A percentile compares a stretch with the other conserved stretches of the same genome.
Conservation (phyloP, 2,888 invertebrate genomes). For the Amiota communis region DNA sequence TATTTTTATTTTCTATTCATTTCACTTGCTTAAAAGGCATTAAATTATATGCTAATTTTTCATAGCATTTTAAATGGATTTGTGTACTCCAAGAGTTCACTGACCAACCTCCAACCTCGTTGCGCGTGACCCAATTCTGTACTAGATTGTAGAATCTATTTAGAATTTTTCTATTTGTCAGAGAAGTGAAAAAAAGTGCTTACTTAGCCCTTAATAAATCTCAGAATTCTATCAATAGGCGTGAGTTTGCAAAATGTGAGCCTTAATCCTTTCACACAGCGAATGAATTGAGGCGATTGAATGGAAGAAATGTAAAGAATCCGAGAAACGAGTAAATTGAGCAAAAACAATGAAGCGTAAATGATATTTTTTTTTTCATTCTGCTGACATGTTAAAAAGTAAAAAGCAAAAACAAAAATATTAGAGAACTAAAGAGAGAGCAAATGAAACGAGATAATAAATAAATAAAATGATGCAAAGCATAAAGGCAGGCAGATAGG, state of each 20-base stretch:
- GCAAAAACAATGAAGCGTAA: slow-evolving; percentile 65
- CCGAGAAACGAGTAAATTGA: slow-evolving; percentile 46
- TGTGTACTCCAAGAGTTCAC: slow-evolving; percentile 16
- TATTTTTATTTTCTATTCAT: background rate
- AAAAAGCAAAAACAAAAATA: background rate
- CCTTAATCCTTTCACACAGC: slow-evolving; percentile 3
- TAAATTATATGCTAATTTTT: slow-evolving; percentile 59
- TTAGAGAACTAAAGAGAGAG: too few species aligned
- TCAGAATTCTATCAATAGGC: slow-evolving; percentile 8
- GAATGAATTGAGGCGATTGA: background rate
- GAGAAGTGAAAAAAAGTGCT: background rate
- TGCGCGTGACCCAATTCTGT: slow-evolving; percentile 3
- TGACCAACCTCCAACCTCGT: background rate
- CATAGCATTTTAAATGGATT: slow-evolving; percentile 31
- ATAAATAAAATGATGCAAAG: too few species aligned
- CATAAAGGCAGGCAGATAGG: too few species aligned
- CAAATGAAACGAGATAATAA: too few species aligned
- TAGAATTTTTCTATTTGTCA: too few species aligned
- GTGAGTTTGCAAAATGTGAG: slow-evolving; percentile 5
- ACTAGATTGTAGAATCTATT: too few species aligned
- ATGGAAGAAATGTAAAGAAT: background rate
- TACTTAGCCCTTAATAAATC: slow-evolving; percentile 6
- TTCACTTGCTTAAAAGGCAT: slow-evolving; percentile 52
- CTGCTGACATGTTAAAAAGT: slow-evolving; percentile 53
- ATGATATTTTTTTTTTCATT: slow-evolving; percentile 47